Base-by-base conservation (phyloP, 2,888 invertebrate genomes). In the Acronicta leporina region DNA sequence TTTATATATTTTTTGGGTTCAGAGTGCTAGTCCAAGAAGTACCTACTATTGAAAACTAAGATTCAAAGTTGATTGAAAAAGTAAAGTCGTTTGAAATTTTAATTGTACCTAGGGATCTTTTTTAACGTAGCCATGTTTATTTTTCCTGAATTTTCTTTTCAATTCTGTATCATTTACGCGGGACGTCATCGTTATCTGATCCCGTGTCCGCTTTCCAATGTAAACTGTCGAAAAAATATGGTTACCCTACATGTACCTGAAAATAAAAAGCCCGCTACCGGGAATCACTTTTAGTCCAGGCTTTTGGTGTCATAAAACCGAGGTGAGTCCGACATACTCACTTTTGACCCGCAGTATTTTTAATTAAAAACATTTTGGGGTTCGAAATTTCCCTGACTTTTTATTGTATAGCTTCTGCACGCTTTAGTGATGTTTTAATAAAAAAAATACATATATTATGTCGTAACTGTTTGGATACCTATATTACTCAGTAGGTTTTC, bases 291-390 rank as follows among this genome's bases (percentile, higher is more conserved):
- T 83, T 58, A 79, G 76, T 65, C 66, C 68, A 65, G 65, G 73
- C 69, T 83, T 86, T 84, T 75, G 73, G 76, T 79, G 77, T 80
- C 83, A 81, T 79, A 79, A 81, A 85, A 82, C 84, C 69, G 79
- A 79, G 75, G 76, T 82, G 73, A 70, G 70, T 63, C 56, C 53
- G 54, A 68, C 75, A 78, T 81, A 82, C 81, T 81, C 77, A 82
- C 80, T 83, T 79, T 80, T 66, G 25, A 68, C 59, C 67, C 66
- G 57, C 65, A 75, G 83, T 80, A 80, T 85, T 87, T 87, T 88
- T 87, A 85, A 87, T 87, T 85, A 85, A 87, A 86, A 85, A 80
- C 79, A 80, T 78, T 83, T 82, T 72, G 63, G 66, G 45, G 73
- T 72, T 79, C 77, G 76, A 76, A 68, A 74, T 72, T 74, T 71